Conservation (phyloP, 2,888 invertebrate species). For the Hymenopus coronatus region DNA sequence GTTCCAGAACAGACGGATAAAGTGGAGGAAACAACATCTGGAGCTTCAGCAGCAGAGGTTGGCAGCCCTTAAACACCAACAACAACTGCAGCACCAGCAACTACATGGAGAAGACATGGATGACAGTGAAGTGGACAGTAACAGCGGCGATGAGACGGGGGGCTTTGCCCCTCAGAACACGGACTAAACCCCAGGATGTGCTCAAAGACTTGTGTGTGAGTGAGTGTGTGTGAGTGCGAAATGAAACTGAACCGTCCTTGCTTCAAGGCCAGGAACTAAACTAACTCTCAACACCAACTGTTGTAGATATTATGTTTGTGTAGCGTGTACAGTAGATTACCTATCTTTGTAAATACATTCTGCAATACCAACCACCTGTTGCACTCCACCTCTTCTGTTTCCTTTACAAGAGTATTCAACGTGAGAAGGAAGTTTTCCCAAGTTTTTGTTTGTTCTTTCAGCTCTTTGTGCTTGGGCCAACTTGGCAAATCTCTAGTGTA, state of each 20-base stretch:
- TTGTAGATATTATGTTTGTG: background rate
- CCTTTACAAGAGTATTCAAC: too few species aligned
- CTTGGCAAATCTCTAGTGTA: too few species aligned
- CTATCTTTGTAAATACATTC: background rate
- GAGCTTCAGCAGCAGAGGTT: constrained; percentile 87
- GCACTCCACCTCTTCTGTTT: too few species aligned
- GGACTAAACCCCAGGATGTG: background rate
- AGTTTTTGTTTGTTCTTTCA: too few species aligned
- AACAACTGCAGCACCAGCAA: constrained; percentile 33
- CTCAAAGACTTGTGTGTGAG: too few species aligned
- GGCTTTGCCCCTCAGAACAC: background rate
- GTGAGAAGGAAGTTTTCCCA: too few species aligned
- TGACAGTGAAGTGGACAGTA: constrained; percentile 33
- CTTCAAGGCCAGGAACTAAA: background rate
- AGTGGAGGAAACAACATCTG: constrained; percentile 93
- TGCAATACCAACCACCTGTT: background rate
- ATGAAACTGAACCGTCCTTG: background rate
- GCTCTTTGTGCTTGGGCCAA: too few species aligned
- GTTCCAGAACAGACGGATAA: constrained; percentile 92
- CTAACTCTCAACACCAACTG: background rate
- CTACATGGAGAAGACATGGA: constrained; percentile 27
- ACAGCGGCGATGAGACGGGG: constrained; percentile 27
- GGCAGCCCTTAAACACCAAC: constrained; percentile 54
- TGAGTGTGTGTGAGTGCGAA: background rate
- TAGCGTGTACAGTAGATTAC: background rate